phyloP scores from a whole-genome alignment of 2,797 vertebrate species.

The Acanthiza pusilla region DNA sequence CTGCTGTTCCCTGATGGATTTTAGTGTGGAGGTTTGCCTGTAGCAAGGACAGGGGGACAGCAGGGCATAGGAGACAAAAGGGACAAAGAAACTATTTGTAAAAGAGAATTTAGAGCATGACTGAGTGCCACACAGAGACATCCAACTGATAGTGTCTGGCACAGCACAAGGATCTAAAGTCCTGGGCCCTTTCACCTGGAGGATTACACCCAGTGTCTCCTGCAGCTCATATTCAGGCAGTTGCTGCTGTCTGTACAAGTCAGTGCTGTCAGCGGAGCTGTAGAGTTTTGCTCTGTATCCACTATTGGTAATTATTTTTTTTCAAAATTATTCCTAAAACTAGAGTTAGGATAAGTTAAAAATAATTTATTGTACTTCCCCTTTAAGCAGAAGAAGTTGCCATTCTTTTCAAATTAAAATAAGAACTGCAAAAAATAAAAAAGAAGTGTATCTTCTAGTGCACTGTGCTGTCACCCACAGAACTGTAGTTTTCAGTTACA shows the following conservation, averaged over 20 bases:
- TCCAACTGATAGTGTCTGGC: neutral
- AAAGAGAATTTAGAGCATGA: neutral
- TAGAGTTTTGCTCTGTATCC: neutral
- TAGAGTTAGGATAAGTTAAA: neutral
- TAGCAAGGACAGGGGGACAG: neutral
- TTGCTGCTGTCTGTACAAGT: neutral
- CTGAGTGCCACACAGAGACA: neutral
- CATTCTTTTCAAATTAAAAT: neutral
- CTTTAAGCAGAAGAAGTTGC: neutral
- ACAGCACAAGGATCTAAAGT: neutral
- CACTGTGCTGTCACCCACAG: neutral
- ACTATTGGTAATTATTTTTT: neutral
- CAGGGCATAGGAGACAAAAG: neutral
- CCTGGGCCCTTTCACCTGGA: neutral
- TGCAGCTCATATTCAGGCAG: neutral
- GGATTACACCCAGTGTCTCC: neutral
- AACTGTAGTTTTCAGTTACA: neutral
- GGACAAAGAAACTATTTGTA: neutral
- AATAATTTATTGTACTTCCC: neutral
- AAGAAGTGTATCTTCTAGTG: neutral
- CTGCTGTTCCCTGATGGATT: neutral
- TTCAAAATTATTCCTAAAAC: neutral
- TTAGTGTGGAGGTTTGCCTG: neutral
- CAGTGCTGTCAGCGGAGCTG: neutral
- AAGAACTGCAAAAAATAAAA: neutral